phyloP scores from a whole-genome alignment of 2,113 vertebrate genomes.

The Dryoscopus gambensis region DNA sequence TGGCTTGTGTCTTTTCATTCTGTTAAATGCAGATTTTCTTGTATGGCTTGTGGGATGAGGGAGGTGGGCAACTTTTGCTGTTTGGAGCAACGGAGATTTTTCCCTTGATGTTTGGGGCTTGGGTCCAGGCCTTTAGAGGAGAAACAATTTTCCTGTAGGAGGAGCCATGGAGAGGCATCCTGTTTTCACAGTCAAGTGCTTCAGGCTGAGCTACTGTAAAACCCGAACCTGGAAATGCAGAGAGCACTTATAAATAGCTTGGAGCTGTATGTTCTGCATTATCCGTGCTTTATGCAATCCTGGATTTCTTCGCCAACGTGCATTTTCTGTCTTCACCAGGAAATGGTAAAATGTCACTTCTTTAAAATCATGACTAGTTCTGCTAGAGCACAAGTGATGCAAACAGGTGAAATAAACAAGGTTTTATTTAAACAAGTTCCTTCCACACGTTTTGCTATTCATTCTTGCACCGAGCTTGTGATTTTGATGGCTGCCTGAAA shows the following conservation, averaged over 20 bases:
- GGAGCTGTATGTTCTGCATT: slow-evolving; percentile 29
- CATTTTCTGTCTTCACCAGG: not conserved
- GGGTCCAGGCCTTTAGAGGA: not conserved
- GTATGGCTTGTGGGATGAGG: not conserved
- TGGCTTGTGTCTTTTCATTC: not conserved
- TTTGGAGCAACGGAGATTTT: not conserved
- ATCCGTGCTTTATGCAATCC: not conserved
- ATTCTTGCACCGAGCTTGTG: not conserved
- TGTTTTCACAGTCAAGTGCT: not conserved
- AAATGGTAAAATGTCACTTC: not conserved
- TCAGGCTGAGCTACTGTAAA: not conserved
- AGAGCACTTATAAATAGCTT: slow-evolving; percentile 21
- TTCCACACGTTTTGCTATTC: not conserved
- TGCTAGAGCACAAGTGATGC: not conserved
- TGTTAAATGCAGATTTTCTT: not conserved
- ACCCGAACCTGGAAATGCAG: not conserved
- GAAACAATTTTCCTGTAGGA: slow-evolving; percentile 12
- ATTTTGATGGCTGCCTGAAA: not conserved
- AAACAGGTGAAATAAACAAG: not conserved
- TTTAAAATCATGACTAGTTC: not conserved
- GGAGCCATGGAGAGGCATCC: slow-evolving; percentile 4
- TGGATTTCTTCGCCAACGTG: not conserved
- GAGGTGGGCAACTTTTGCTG: not conserved
- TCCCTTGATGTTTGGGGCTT: not conserved
- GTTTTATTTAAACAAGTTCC: not conserved